These are phyloP conservation scores for Drosophila nebulosa DNA, from an alignment of 1,140 invertebrate species.

Conservation along the genomic window DNA sequence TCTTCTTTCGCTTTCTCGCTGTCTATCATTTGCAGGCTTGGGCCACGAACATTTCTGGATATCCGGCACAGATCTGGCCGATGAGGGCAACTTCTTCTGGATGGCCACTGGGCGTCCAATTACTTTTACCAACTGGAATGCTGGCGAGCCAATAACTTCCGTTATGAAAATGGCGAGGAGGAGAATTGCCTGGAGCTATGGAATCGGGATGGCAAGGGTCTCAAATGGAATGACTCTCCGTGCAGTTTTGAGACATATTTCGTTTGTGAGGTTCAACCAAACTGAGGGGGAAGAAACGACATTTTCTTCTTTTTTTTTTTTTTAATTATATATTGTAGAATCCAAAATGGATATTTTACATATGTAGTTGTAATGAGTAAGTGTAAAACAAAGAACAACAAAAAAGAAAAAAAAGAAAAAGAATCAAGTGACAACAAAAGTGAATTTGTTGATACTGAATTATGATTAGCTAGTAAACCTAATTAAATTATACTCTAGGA, in stretches of 20 bases:
- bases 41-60: constrained; percentile 96
- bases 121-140: constrained; percentile 95
- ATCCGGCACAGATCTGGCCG: constrained; percentile 93
- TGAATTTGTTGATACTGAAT: constrained; percentile 26
- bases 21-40: constrained; percentile 83
- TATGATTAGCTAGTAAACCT: constrained; percentile 64
- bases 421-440: constrained; percentile 36
- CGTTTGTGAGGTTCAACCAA: constrained; percentile 90
- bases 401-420: constrained; percentile 9
- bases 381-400: constrained; percentile 9
- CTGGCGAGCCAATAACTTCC: constrained; percentile 94
- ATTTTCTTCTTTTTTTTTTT: neutral
- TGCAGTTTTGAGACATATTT: constrained; percentile 96
- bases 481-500: constrained; percentile 68
- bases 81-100: constrained; percentile 95
- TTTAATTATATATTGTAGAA: neutral
- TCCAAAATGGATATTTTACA: neutral
- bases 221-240: constrained; percentile 96
- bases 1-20: neutral
- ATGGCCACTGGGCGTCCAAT: constrained; percentile 93
- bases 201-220: constrained; percentile 94
- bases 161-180: constrained; percentile 95
- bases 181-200: constrained; percentile 95
- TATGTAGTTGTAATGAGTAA: constrained; percentile 13
- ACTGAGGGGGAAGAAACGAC: constrained; percentile 19